Evolutionary conservation across 2,888 invertebrate genomes (phyloP), one percentile per base, ranked within the genome.

Genomic region (Cerceris ruficornis): DNA sequence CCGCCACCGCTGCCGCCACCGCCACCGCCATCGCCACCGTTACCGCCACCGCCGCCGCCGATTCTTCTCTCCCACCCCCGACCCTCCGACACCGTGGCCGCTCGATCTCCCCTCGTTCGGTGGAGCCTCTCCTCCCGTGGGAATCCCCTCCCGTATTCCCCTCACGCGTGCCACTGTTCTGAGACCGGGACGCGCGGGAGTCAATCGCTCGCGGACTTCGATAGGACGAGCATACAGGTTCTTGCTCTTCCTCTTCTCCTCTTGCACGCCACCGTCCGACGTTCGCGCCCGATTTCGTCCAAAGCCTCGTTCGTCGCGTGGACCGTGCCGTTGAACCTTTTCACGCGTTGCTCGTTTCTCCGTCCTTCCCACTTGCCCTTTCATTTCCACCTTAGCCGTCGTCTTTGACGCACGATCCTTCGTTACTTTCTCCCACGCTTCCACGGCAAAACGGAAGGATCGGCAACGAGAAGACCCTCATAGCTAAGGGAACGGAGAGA

Each of bases 121-220:
- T 75, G 72, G 69, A 80, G 65, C 91, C 89, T 86, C 86, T 83
- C 86, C 85, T 87, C 88, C 86, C 88, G 80, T 88, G 88, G 82
- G 88, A 84, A 86, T 50, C 87, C 86, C 87, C 86, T 82, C 83
- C 78, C 76, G 77, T 75, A 65, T 69, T 78, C 86, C 90, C 85
- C 87, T 88, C 91, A 90, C 93, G 91, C 91, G 90, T 89, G 90
- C 89, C 89, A 86, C 85, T 80, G 83, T 85, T 86, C 86, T 86
- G 86, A 88, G 88, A 77, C 87, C 86, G 87, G 87, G 87, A 87
- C 87, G 88, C 86, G 88, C 88, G 90, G 89, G 88, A 91, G 90
- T 92, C 91, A 91, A 91, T 91, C 90, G 91, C 91, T 90, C 90
- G 91, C 90, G 91, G 89, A 89, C 90, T 89, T 90, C 87, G 90